Evolutionary conservation across 1,140 invertebrate genomes (phyloP).

Genomic region (Potamilus streckersoni): DNA sequence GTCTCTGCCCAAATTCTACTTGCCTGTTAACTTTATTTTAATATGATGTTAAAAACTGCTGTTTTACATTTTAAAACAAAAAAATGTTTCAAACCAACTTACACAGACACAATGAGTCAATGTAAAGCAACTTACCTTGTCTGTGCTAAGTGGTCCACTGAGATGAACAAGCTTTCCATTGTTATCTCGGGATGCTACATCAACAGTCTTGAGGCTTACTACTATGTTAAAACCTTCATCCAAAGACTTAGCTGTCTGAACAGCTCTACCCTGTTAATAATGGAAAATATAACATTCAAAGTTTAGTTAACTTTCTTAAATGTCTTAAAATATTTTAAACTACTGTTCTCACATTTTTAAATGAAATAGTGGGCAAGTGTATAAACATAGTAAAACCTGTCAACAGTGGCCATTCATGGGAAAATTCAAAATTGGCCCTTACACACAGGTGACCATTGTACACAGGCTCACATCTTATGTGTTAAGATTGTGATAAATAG

Average conservation of each 20-base stretch:
- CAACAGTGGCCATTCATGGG: no score
- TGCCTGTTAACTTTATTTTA: no score
- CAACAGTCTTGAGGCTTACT: constrained; percentile 71
- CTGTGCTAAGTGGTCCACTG: constrained; percentile 77
- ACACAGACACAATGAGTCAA: background rate
- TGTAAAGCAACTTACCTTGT: constrained; percentile 69
- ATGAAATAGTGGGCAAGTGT: background rate
- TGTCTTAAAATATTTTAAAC: background rate
- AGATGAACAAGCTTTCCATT: constrained; percentile 84
- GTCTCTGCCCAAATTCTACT: no score
- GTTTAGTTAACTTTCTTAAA: background rate
- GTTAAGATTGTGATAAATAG: no score
- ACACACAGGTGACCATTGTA: no score
- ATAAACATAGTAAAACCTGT: no score
- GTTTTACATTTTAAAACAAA: no score
- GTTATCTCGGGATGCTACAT: constrained; percentile 73
- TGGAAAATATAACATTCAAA: background rate
- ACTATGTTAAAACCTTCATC: constrained; percentile 78
- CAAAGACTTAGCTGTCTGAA: constrained; percentile 77
- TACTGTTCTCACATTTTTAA: background rate
- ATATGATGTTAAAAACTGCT: no score
- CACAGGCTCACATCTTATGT: no score
- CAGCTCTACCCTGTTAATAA: constrained; percentile 74
- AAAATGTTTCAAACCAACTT: no score
- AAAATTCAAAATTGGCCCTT: no score